Evolutionary conservation across 2,113 vertebrate genomes (phyloP), one percentile per base, ranked within the genome.

Genomic region (Acrocephalus arundinaceus): DNA sequence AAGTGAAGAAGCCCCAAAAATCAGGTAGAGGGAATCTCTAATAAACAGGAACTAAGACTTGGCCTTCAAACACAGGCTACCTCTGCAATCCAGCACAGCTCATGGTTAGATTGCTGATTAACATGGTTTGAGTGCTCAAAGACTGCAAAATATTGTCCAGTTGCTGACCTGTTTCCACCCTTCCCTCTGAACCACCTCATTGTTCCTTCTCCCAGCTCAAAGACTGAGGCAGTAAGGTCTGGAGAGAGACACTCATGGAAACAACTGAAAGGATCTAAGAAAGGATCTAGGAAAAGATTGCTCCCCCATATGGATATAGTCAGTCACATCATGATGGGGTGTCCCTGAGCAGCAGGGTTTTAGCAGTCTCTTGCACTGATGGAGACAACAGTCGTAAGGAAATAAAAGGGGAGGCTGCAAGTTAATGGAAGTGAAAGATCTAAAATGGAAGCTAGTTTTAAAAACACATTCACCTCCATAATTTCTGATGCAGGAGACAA

Each of bases 61-160:
- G 1, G 18, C 48, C 57, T 88, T 73, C 37, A 48, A 76, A 46
- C 18, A 28, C 52, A 76, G 17, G 22, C 45, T 82, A 17, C 31
- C 13, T 63, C 67, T 49, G 48, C 65, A 43, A 9, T 17, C n/a
- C 39, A 49, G 6, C 11, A 27, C 59, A 48, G 15, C 21, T 51
- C 10, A 71, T 7, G 20, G 9, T 7, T 24, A 33, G 11, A 23
- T 48, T 54, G 15, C 51, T 73, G 43, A 82, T 67, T 84, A 51
- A 52, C 52, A 8, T 2, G 3, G 35, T 63, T 57, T 65, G 58
- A 63, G 33, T 8, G 21, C 43, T 86, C 24, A 8, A 39, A 86
- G 55, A 33, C 55, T 52, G 19, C 39, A 25, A 67, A 79, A 61
- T 7, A 35, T 18, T 0, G 0, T 18, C 37, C 5, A 79, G 67